These are phyloP conservation scores for Laodelphax striatellus DNA, from an alignment of 1,140 invertebrate genomes.

Conservation along the genomic window DNA sequence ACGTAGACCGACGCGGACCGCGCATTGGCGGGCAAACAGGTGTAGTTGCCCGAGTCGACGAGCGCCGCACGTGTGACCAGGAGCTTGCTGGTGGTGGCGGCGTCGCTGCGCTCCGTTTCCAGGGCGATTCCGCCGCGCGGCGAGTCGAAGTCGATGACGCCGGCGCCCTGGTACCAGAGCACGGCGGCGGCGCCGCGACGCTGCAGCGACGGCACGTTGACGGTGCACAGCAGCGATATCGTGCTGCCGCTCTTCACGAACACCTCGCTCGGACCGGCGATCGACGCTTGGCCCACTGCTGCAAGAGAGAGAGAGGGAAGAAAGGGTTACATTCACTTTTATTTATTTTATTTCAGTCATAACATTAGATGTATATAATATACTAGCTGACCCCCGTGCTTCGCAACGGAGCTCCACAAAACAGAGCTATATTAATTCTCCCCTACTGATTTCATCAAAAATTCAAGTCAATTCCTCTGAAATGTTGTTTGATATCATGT, in stretches of 20 bases:
- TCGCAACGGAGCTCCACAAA: too few relatives aligned
- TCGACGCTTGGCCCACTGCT: constrained; percentile 72
- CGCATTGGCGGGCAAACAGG: constrained; percentile 75
- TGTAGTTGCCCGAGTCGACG: constrained; percentile 80
- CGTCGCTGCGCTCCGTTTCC: constrained; percentile 82
- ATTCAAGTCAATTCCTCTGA: too few relatives aligned
- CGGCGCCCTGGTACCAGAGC: constrained; percentile 68
- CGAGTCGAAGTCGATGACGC: constrained; percentile 75
- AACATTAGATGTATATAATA: too few relatives aligned
- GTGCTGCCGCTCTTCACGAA: constrained; percentile 84
- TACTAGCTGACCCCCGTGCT: too few relatives aligned
- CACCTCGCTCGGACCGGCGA: constrained; percentile 72
- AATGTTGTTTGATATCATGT: too few relatives aligned
- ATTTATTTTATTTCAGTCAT: too few relatives aligned
- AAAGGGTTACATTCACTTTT: too few relatives aligned
- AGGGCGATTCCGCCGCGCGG: constrained; percentile 72
- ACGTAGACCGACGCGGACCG: constrained; percentile 76
- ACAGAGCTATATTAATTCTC: too few relatives aligned
- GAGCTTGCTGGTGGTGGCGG: constrained; percentile 76
- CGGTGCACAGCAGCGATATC: constrained; percentile 76
- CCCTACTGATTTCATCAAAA: too few relatives aligned
- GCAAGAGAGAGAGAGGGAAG: neutral
- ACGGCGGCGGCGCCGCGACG: constrained; percentile 65
- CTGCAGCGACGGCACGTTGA: too few relatives aligned
- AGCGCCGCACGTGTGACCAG: constrained; percentile 75